phyloP scores from a whole-genome alignment of 2,113 vertebrate species.

The Tachuris rubrigastra region DNA sequence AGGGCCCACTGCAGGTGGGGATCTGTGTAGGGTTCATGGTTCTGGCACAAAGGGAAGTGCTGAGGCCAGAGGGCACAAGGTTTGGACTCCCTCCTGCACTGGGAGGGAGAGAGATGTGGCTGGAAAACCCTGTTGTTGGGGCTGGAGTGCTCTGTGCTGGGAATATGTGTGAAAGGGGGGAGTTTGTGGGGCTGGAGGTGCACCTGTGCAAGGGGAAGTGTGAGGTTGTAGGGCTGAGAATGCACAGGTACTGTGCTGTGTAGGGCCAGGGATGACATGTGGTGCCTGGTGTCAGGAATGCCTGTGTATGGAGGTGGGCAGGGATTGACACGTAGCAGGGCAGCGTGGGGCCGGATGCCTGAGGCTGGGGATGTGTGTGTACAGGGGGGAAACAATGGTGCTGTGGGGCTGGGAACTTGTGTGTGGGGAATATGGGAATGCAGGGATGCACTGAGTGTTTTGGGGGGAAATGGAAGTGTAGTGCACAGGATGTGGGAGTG shows the following conservation, averaged over 20 bases:
- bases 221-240: background rate
- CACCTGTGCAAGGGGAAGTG: background rate
- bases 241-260: background rate
- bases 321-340: background rate
- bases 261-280: background rate
- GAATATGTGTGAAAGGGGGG: background rate
- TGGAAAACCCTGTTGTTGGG: fast-evolving
- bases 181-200: background rate
- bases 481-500: background rate
- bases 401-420: background rate
- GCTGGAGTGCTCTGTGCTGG: background rate
- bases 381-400: fast-evolving
- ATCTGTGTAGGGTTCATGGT: no score
- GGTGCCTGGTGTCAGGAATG: background rate
- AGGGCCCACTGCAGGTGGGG: background rate
- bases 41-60: background rate
- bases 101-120: background rate
- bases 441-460: background rate
- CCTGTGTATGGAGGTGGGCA: fast-evolving
- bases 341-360: fast-evolving
- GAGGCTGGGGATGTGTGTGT: background rate
- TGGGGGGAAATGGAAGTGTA: background rate
- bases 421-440: background rate
- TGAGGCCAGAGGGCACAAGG: background rate
- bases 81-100: background rate